Conservation (phyloP, 2,113 vertebrate species). For the Machaerirhynchus nigripectus region DNA sequence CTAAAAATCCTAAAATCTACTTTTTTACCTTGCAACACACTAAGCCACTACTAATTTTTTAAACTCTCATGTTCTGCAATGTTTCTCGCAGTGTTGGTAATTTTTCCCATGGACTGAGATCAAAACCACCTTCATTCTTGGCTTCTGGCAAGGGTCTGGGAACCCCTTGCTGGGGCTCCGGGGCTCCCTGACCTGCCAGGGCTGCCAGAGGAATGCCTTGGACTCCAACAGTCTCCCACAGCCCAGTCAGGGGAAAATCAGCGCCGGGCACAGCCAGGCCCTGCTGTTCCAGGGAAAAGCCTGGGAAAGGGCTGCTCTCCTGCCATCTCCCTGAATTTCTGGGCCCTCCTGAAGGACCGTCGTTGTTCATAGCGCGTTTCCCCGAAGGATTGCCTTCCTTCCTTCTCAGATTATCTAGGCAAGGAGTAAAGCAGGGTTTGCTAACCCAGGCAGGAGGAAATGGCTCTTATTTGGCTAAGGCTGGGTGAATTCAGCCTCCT, state of each 20-base stretch:
- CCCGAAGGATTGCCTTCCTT: not conserved
- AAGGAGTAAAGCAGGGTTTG: not conserved
- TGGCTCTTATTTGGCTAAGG: not conserved
- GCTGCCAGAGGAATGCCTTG: no score
- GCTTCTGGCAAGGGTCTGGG: no score
- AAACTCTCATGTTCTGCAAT: no score
- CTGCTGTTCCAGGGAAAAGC: not conserved
- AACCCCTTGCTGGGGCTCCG: no score
- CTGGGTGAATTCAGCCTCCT: not conserved
- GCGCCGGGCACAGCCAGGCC: not conserved
- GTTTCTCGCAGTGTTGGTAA: no score
- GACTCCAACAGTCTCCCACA: no score
- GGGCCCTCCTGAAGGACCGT: not conserved
- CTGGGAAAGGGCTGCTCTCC: not conserved
- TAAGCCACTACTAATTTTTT: no score
- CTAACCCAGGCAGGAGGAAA: not conserved
- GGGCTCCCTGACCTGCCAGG: no score
- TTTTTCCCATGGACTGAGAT: no score
- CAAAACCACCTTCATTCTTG: no score
- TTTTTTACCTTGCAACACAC: no score
- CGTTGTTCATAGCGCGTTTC: not conserved
- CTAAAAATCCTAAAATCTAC: no score
- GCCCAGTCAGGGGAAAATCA: not conserved
- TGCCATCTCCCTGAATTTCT: not conserved
- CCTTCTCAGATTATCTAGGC: not conserved